Evolutionary conservation across 2,797 vertebrate species (phyloP), one percentile per base, ranked within the genome.

Genomic region (Rhinella marina): DNA sequence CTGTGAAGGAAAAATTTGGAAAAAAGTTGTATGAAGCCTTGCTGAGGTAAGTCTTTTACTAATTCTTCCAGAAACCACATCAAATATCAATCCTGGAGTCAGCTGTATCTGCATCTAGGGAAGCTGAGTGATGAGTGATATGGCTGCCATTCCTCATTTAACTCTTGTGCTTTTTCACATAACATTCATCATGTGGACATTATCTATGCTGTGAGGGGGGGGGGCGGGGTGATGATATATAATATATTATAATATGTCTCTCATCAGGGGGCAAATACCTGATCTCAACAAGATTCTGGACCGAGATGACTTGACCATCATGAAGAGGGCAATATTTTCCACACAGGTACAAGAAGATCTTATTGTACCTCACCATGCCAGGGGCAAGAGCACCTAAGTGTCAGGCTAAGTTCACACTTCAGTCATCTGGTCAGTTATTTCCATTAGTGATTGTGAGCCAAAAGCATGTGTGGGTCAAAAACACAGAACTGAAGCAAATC

Each of bases 281-380:
- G 97, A 99, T 88, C 95, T 99, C 95, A 96, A 94, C 92, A 95
- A 94, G 90, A 97, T 99, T 86, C 94, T 99, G 92, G 98, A 99
- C 91, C 93, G 96, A 81, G 98, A 99, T 89, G 98, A 99, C 92
- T 91, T 97, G 91, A 98, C 97, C 56, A 94, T 98, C 62, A 99
- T 99, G 97, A 99, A 99, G 94, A 96, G 98, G 92, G 98, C 98
- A 90, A 98, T 99, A 90, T 99, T 95, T 86, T 97, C 98, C 85
- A 99, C 98, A 68, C 97, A 99, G 98, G 98, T 99, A 94, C 2
- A n/a, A 2, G 3, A 7, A 12, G 14, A 11, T 23, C 2, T 54
- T n/a, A n/a, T 2, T 62, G 13, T n/a, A 62, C 3, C 14, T 62
- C 2, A 56, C 54, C 54, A 56, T 11, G 54, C 10, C 10, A 17